Evolutionary conservation across 2,113 vertebrate genomes (phyloP).

Genomic region (Guaruba guarouba): DNA sequence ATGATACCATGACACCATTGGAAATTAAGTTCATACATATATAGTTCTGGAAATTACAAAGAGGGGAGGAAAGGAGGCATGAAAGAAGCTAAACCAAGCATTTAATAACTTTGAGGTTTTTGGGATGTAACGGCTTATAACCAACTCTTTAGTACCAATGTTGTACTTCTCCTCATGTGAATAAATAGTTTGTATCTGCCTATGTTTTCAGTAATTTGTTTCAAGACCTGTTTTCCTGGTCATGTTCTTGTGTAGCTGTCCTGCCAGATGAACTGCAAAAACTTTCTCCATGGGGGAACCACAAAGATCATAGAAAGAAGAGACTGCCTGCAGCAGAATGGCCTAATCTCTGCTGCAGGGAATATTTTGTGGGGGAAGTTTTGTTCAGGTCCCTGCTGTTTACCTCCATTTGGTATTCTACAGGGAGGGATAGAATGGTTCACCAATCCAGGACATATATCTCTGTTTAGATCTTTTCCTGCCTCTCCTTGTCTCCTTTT

Average conservation of each 20-base stretch:
- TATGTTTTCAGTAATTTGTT: neutral
- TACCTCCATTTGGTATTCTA: neutral
- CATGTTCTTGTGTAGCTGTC: neutral
- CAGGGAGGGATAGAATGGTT: neutral
- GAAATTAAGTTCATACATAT: rapidly evolving
- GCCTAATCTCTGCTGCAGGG: neutral
- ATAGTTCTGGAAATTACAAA: neutral
- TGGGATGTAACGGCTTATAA: neutral
- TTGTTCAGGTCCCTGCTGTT: neutral
- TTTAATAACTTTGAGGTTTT: neutral
- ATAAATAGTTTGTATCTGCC: neutral
- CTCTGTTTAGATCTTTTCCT: neutral
- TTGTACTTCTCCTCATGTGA: neutral
- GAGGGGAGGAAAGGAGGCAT: neutral
- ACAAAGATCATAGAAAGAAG: neutral
- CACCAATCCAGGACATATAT: neutral
- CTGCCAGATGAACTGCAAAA: neutral
- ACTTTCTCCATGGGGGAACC: neutral
- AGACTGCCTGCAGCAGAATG: neutral
- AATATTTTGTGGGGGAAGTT: neutral
- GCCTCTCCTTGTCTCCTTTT: neutral
- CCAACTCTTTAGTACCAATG: neutral
- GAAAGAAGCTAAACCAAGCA: neutral
- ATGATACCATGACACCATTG: neutral
- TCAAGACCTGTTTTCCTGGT: neutral